Percentiles rank a stretch among this genome's conserved stretches.
Evolutionary conservation across 2,797 vertebrate genomes (phyloP).

Genomic region (Peromyscus eremicus): DNA sequence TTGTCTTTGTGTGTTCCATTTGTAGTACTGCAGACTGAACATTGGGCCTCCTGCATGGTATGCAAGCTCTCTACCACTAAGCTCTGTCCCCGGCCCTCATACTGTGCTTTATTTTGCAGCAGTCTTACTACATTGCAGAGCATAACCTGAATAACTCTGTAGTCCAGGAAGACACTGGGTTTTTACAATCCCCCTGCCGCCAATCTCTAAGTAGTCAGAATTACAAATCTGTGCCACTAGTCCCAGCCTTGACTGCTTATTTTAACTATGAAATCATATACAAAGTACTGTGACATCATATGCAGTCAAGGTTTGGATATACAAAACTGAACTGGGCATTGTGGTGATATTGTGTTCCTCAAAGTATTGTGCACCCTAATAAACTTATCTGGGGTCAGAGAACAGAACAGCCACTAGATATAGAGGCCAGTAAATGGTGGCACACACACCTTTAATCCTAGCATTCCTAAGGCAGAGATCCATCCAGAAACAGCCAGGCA

Average conservation of each 20-base stretch:
- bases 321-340: neutral
- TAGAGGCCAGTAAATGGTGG: no score
- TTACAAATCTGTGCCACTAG: neutral
- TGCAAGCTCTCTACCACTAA: neutral
- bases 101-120: neutral
- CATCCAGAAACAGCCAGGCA: no score
- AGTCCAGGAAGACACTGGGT: neutral
- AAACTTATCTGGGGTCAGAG: no score
- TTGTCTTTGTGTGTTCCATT: neutral
- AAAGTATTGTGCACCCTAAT: no score
- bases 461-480: no score
- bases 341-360: no score
- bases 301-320: neutral
- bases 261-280: neutral
- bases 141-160: neutral
- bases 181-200: neutral
- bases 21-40: neutral
- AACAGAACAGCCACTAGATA: no score
- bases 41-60: neutral
- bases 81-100: neutral
- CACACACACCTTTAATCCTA: no score
- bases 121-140: neutral
- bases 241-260: neutral
- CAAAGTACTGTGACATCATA: neutral
- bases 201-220: neutral